phyloP scores from a whole-genome alignment of 2,888 invertebrate genomes.

The Apodemia duryi region DNA sequence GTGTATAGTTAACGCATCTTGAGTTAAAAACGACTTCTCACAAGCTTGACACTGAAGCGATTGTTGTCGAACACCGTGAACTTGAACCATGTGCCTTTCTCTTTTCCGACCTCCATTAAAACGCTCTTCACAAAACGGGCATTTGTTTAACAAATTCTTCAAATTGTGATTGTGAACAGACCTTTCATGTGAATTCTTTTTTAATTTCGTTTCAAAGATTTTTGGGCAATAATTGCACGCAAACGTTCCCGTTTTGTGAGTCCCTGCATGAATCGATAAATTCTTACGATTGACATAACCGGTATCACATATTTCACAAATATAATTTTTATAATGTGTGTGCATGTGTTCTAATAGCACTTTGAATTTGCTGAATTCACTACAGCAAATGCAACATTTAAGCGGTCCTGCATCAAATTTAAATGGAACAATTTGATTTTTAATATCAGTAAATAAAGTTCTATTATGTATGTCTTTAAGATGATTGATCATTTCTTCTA shows the following conservation, averaged over 20 bases:
- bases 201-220: conserved; percentile 33
- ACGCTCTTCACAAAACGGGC: conserved; percentile 43
- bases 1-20: conserved; percentile 25
- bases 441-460: conserved; percentile 40
- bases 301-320: conserved; percentile 47
- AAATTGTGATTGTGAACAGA: conserved; percentile 31
- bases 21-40: conserved; percentile 26
- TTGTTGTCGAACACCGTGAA: conserved; percentile 36
- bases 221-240: conserved; percentile 36
- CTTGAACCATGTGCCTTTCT: conserved; percentile 42
- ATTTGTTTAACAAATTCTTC: conserved; percentile 36
- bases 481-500: conserved; percentile 43
- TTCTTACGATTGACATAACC: conserved; percentile 40
- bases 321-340: conserved; percentile 48
- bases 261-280: conserved; percentile 30
- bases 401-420: conserved; percentile 40
- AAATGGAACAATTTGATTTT: conserved; percentile 47
- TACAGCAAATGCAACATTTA: conserved; percentile 42
- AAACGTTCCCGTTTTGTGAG: conserved; percentile 35
- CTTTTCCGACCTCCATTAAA: conserved; percentile 43
- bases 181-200: conserved; percentile 35
- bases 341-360: conserved; percentile 53
- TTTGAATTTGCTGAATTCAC: conserved; percentile 30
- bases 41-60: conserved; percentile 38
- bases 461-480: conserved; percentile 38